phyloP scores from a whole-genome alignment of 2,113 vertebrate species.

The Rattus rattus region DNA sequence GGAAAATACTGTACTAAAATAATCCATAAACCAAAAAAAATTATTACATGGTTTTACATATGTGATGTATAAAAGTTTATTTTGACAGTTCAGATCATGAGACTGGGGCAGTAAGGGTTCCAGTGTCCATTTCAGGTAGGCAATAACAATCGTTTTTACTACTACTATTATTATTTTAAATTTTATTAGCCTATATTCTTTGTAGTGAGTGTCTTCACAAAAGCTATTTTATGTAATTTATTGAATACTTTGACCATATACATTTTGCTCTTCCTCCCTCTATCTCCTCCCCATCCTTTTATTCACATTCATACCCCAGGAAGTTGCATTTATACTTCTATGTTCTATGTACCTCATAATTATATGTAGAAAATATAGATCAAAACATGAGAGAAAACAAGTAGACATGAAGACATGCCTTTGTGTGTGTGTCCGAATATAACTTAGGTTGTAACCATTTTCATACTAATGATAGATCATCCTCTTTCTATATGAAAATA shows the following conservation, averaged over 20 bases:
- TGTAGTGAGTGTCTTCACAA: not conserved
- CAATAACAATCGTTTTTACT: constrained; percentile 77
- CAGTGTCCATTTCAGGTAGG: constrained; percentile 68
- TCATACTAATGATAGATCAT: not conserved
- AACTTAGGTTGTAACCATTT: not conserved
- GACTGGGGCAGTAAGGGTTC: rapidly evolving
- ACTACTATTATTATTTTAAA: constrained; percentile 63
- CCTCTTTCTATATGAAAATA: not conserved
- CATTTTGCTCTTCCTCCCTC: not conserved
- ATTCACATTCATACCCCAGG: not conserved
- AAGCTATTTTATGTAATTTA: not conserved
- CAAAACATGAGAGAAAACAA: not conserved
- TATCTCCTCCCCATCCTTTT: not conserved
- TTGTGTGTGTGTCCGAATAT: not conserved
- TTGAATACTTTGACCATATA: not conserved
- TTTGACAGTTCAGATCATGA: not conserved
- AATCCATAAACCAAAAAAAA: not conserved
- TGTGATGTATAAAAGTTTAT: not conserved
- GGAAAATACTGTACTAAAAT: not conserved
- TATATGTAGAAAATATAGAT: not conserved
- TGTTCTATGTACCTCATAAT: not conserved
- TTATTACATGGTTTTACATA: not conserved
- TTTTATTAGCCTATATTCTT: not conserved
- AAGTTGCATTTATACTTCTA: not conserved
- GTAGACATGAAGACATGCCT: not conserved